Base-by-base conservation (phyloP, 2,113 vertebrate species). In the Nematolebias whitei region DNA sequence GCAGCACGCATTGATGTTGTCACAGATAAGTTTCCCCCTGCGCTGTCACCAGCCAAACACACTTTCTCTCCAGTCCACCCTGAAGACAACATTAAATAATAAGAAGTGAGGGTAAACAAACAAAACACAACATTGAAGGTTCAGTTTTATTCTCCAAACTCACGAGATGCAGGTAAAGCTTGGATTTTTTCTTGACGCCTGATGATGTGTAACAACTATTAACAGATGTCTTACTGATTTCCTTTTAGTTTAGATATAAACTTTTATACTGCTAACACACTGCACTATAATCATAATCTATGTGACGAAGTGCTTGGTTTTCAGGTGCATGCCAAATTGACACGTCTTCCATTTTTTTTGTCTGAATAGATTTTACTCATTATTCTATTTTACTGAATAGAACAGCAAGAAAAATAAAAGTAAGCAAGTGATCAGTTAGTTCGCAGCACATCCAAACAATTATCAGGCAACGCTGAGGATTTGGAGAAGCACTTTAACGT, bases 11-110 rank as follows among this genome's bases (percentile, higher is more conserved):
- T 90, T 9, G 93, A 92, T 44, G 94, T 93, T 0, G 95, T 94
- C 78, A 98, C 45, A 79, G 93, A 95, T 62, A 97, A 89, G 78
- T 98, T 97, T 18, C 96, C 95, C 0, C 96, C 95, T 0, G 96
- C 95, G 1, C 95, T 97, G 92, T 97, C 95, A 3, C 96, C 96
- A 0, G 93, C 95, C 50, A 97, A 86, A 76, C 96, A 96, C 47
- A 98, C 93, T 16, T 89, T 90, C 71, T 96, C 94, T 1, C 93
- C 95, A 0, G 95, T 97, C 72, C 95, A 97, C 13, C 96, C 96
- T 97, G 76, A 24, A 53, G 51, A 44, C 59, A 68, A 6, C 19
- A 47, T 22, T 0, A 1, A 40, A 52, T 15, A 20, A 23, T 6
- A 12, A 44, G 12, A 44, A 22, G 11, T 45, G 20, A 12, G 1